Evolutionary conservation across 2,797 vertebrate species (phyloP).

Genomic region (Columba guinea): DNA sequence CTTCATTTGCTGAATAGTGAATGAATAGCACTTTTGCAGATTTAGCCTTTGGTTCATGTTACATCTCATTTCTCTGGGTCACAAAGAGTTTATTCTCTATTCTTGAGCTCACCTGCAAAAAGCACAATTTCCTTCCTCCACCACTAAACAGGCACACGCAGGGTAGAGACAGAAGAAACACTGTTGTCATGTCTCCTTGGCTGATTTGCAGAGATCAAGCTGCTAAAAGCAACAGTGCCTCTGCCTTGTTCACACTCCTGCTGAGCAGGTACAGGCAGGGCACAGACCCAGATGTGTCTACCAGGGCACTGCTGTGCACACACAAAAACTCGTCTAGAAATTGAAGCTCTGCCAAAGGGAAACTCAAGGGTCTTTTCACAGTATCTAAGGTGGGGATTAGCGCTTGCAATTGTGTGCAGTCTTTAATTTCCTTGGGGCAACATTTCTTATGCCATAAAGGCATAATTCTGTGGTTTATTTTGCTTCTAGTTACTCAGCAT

Average conservation of each 20-base stretch:
- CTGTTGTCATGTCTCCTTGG: neutral
- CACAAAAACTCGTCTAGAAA: neutral
- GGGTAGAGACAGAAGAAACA: neutral
- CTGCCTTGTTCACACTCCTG: conserved; percentile 39
- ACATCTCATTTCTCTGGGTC: conserved; percentile 23
- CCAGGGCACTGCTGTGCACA: neutral
- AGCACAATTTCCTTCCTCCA: neutral
- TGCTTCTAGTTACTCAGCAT: neutral
- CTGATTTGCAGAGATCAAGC: neutral
- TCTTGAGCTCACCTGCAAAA: neutral
- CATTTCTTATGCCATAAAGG: neutral
- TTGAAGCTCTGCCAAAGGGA: neutral
- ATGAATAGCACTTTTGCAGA: conserved; percentile 13
- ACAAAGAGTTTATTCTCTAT: neutral
- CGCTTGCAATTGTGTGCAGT: neutral
- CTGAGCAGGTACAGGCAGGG: conserved; percentile 26
- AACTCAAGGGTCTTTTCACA: conserved; percentile 13
- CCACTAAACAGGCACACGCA: neutral
- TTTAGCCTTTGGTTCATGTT: conserved; percentile 36
- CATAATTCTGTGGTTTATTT: neutral
- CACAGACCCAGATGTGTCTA: neutral
- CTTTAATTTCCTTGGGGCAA: conserved; percentile 24
- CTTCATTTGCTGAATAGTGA: neutral
- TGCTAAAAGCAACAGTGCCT: neutral
- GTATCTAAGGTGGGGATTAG: neutral